phyloP scores from a whole-genome alignment of 2,888 invertebrate species.

The Calameuta filiformis region DNA sequence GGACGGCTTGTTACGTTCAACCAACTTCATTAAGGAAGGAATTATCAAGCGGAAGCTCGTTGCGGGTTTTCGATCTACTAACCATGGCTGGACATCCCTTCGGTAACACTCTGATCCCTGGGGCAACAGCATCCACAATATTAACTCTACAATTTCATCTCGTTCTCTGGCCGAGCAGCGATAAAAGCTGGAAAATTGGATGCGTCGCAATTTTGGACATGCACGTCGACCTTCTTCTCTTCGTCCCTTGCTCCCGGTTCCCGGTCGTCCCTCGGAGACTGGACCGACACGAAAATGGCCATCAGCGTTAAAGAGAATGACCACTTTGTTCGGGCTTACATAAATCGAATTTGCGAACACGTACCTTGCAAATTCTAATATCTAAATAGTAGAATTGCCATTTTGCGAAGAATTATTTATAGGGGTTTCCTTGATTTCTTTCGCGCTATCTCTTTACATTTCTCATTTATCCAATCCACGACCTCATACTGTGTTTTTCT shows the following conservation, averaged over 20 bases:
- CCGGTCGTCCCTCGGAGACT: neutral
- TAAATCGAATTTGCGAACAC: neutral
- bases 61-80: neutral
- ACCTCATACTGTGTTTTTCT: neutral
- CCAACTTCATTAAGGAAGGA: neutral
- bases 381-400: neutral
- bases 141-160: constrained; percentile 11
- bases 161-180: constrained; percentile 18
- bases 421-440: neutral
- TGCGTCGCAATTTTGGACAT: constrained; percentile 30
- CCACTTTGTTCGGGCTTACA: neutral
- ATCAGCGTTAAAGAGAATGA: neutral
- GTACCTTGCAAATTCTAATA: neutral
- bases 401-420: neutral
- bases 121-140: neutral
- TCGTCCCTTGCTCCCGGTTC: neutral
- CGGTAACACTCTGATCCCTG: neutral
- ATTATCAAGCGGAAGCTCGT: neutral
- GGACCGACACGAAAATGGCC: neutral
- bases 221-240: constrained; percentile 27
- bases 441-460: neutral
- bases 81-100: neutral
- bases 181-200: constrained; percentile 51
- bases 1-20: constrained; percentile 1
- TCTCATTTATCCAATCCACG: neutral